Evolutionary conservation across 2,113 vertebrate species (phyloP).

Genomic region (Pandion haliaetus): DNA sequence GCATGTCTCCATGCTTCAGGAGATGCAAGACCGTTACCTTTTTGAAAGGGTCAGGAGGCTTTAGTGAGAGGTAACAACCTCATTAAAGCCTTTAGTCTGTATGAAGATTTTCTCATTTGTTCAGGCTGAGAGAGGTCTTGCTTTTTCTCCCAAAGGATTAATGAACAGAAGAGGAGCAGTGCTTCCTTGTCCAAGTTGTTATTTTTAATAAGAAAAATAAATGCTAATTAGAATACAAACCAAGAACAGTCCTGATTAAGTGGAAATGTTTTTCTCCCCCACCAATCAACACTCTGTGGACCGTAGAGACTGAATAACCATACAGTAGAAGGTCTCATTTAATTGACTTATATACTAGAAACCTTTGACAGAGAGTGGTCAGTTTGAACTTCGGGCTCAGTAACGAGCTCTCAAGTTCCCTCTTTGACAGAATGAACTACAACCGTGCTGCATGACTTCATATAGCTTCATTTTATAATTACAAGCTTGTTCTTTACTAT

Average conservation of each 20-base stretch:
- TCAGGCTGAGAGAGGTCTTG: background rate
- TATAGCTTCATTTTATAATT: conserved; percentile 24
- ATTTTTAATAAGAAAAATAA: conserved; percentile 38
- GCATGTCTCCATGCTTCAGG: background rate
- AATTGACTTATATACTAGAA: background rate
- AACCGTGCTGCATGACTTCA: background rate
- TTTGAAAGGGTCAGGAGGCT: background rate
- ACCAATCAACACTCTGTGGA: background rate
- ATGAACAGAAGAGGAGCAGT: background rate
- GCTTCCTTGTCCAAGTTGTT: background rate
- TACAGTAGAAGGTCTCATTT: background rate
- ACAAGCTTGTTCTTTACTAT: conserved; percentile 12
- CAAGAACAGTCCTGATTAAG: background rate
- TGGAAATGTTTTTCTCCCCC: background rate
- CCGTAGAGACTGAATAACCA: background rate
- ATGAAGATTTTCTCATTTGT: conserved; percentile 32
- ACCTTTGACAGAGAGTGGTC: background rate
- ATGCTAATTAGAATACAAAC: conserved; percentile 30
- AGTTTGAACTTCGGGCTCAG: conserved; percentile 25
- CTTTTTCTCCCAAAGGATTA: background rate
- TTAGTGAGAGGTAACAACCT: background rate
- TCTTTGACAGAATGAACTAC: background rate
- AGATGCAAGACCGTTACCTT: background rate
- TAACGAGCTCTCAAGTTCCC: conserved; percentile 18
- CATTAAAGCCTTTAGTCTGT: conserved; percentile 12